A percentile compares a stretch with the other conserved stretches of the same genome.
phyloP scores from a whole-genome alignment of 2,888 invertebrate species.

The Dasypolia templi region DNA sequence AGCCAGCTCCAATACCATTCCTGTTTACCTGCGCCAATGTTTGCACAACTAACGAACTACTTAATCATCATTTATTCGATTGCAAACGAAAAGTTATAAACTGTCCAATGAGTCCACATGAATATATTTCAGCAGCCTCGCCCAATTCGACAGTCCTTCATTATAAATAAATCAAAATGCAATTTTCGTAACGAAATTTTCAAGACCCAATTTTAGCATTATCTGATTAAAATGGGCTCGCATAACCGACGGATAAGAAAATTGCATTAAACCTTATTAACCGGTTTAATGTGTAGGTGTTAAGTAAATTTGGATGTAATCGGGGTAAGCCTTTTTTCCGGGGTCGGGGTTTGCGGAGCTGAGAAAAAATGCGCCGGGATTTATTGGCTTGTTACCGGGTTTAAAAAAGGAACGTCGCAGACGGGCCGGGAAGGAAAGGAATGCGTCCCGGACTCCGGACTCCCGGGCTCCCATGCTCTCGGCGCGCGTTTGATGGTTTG shows the following conservation, averaged over 20 bases:
- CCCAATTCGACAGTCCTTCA: constrained; percentile 41
- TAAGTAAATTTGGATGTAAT: constrained; percentile 91
- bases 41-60: constrained; percentile 85
- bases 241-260: constrained; percentile 82
- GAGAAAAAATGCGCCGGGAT: constrained; percentile 87
- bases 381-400: constrained; percentile 91
- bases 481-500: constrained; percentile 81
- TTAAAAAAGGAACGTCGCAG: constrained; percentile 86
- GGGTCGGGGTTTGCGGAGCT: constrained; percentile 71
- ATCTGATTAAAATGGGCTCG: constrained; percentile 86
- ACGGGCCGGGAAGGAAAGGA: constrained; percentile 82
- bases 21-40: constrained; percentile 85
- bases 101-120: constrained; percentile 51
- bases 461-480: constrained; percentile 67
- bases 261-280: constrained; percentile 88
- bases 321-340: constrained; percentile 87
- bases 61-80: constrained; percentile 79
- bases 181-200: constrained; percentile 84
- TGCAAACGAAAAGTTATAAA: constrained; percentile 63
- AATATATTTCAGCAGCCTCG: constrained; percentile 38
- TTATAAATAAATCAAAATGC: constrained; percentile 72
- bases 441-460: constrained; percentile 74
- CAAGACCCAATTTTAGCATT: constrained; percentile 82
- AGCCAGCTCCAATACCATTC: constrained; percentile 73
- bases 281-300: constrained; percentile 88